phyloP scores from a whole-genome alignment of 2,888 invertebrate genomes.

The Rhodophaea formosa region DNA sequence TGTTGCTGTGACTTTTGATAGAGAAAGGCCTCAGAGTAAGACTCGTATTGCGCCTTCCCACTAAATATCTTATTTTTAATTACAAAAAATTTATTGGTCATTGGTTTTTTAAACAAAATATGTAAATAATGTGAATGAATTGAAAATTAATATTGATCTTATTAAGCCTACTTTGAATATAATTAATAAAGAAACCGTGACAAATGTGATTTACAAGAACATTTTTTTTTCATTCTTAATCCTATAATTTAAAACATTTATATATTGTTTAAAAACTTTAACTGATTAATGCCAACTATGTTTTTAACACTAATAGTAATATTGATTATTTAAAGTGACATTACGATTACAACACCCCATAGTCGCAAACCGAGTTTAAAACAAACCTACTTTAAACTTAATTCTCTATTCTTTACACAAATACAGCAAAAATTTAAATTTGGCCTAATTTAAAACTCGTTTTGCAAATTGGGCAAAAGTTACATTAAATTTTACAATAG shows the following conservation, averaged over 20 bases:
- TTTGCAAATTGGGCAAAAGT: constrained; percentile 21
- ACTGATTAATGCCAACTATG: constrained; percentile 43
- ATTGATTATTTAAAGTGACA: constrained; percentile 57
- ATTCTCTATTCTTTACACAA: background rate
- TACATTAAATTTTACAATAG: constrained; percentile 36
- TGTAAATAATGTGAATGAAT: constrained; percentile 40
- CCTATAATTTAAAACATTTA: constrained; percentile 45
- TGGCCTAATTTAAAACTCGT: background rate
- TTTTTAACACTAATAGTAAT: constrained; percentile 51
- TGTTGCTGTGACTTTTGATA: constrained; percentile 29
- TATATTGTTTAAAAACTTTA: constrained; percentile 38
- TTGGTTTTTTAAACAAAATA: constrained; percentile 47
- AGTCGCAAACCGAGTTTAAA: constrained; percentile 16
- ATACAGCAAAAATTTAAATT: background rate
- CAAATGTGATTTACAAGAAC: constrained; percentile 37
- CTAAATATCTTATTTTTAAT: constrained; percentile 53
- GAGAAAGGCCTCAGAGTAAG: constrained; percentile 35
- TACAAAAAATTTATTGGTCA: constrained; percentile 67
- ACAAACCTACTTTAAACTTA: background rate
- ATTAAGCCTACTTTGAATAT: constrained; percentile 49
- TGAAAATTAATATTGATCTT: constrained; percentile 45
- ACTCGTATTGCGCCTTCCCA: constrained; percentile 35
- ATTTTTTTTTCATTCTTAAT: constrained; percentile 34
- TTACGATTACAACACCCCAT: constrained; percentile 42
- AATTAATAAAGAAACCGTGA: constrained; percentile 42